Percentiles rank a stretch among this genome's conserved stretches.
These are phyloP conservation scores for Argyresthia albistria DNA, from an alignment of 2,888 invertebrate species.

Conservation along the genomic window DNA sequence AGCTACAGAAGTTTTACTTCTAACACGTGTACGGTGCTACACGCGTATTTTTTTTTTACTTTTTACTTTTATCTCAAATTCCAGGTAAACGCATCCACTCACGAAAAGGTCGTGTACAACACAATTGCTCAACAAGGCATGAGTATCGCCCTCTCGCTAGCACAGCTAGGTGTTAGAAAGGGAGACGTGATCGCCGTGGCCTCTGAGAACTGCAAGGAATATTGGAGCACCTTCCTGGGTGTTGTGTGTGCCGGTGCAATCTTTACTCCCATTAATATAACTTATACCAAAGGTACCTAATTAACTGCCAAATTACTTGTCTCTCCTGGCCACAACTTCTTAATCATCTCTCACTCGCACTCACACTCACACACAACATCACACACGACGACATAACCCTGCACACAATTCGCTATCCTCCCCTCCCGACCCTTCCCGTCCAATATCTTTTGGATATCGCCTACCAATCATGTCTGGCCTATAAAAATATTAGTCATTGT, in stretches of 20 bases:
- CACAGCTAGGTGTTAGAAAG: constrained; percentile 37
- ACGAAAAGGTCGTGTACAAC: constrained; percentile 27
- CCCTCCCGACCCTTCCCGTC: too few relatives aligned
- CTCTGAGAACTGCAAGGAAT: constrained; percentile 45
- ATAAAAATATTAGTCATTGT: neutral
- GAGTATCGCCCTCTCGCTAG: constrained; percentile 46
- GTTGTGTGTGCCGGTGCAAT: constrained; percentile 18
- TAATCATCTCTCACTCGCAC: neutral
- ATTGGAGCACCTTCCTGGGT: constrained; percentile 34
- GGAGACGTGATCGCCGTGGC: constrained; percentile 42
- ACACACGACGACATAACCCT: too few relatives aligned
- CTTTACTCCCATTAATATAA: constrained; percentile 1
- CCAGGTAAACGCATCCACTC: constrained; percentile 43
- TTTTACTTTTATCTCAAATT: constrained; percentile 5
- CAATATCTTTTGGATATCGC: too few relatives aligned
- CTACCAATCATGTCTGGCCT: too few relatives aligned
- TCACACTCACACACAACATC: neutral
- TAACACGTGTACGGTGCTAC: too few relatives aligned
- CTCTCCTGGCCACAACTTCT: neutral
- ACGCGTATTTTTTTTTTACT: neutral
- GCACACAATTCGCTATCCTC: neutral
- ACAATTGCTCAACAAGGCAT: constrained; percentile 38
- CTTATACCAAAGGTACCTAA: constrained; percentile 7
- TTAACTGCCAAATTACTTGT: too few relatives aligned
- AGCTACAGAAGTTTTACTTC: too few relatives aligned